Conservation (phyloP, 2,113 vertebrate genomes). For the Cyrtonyx montezumae region DNA sequence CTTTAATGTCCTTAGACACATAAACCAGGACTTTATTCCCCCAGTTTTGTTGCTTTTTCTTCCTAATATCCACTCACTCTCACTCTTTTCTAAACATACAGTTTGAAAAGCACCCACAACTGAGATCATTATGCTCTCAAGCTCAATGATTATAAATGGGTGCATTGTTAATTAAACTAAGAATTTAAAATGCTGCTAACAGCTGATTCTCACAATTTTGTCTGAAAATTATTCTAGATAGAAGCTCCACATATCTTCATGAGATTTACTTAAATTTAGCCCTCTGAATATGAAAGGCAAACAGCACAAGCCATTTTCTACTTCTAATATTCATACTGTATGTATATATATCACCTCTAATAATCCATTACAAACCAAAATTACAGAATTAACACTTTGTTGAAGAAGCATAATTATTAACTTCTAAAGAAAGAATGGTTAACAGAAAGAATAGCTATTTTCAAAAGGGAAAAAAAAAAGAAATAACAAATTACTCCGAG, state of each 20-base stretch:
- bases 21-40: not conserved
- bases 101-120: not conserved
- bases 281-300: constrained; percentile 5
- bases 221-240: constrained; percentile 71
- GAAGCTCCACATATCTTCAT: constrained; percentile 56
- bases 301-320: constrained; percentile 43
- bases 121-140: constrained; percentile 69
- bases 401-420: not conserved
- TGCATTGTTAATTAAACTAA: constrained; percentile 70
- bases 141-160: constrained; percentile 72
- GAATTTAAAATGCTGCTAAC: not conserved
- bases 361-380: constrained; percentile 48
- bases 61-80: not conserved
- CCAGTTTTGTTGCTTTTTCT: not conserved
- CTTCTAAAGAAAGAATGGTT: constrained; percentile 60
- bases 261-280: constrained; percentile 29
- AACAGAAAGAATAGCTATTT: constrained; percentile 50
- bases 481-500: not conserved
- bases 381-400: constrained; percentile 4
- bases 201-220: constrained; percentile 76
- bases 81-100: not conserved
- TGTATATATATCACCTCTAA: constrained; percentile 36
- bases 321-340: not conserved
- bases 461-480: not conserved
- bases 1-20: not conserved